Base-by-base conservation (phyloP, 2,888 invertebrate genomes). In the Amphipoea lucens region DNA sequence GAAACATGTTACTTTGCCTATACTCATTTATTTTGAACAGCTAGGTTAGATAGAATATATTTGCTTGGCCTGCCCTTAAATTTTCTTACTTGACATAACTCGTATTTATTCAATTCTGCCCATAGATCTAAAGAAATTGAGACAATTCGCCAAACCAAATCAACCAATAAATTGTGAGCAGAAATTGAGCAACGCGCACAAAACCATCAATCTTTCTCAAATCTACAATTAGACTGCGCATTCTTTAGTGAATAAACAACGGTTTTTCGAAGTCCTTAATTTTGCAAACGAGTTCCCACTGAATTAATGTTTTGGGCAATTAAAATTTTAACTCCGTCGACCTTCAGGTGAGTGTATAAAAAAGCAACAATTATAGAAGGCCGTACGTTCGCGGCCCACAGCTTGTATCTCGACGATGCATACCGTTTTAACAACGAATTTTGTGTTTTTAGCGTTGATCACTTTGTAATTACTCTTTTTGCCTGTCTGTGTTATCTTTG, bases 281-380 rank as follows among this genome's bases (percentile, higher is more conserved):
- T 88, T 87, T 84, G 75, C 75, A 88, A 88, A 89, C 89, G 75
- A 77, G 86, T 90, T 88, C 81, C 85, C 82, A 80, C 78, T 78
- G 80, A 87, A 87, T 89, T 89, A 89, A 88, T 87, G 81, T 82
- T 84, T 86, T 82, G 84, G 81, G 81, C 90, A 91, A 91, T 91
- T 91, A 90, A 90, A 89, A 89, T 87, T 87, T 90, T 86, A 89
- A 87, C 89, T 90, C 81, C 82, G 73, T 78, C 88, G 89, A 88
- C 91, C 91, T 91, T 91, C 89, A 86, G 76, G 86, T 83, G 88
- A 88, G 72, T 87, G 81, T 81, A 83, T 67, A 81, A 89, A 89
- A 89, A 89, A 87, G 75, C 79, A 79, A 84, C 88, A 88, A 90
- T 90, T 90, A 87, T 88, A 83, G 88, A 90, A 91, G 87, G 88